phyloP scores from a whole-genome alignment of 2,113 vertebrate species.

The Ailuropoda melanoleuca region DNA sequence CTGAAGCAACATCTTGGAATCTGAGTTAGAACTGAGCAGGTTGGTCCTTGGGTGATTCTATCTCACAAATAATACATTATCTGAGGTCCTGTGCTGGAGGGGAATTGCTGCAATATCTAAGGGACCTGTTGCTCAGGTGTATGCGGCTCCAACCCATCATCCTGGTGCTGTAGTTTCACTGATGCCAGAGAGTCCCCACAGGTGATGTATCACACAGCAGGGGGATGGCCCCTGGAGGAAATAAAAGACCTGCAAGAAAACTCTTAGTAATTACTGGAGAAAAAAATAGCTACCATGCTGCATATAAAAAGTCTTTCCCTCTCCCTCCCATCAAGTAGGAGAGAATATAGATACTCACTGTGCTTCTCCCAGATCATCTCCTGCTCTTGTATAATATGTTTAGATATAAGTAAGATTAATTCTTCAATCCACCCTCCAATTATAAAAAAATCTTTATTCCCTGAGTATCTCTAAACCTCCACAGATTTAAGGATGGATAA shows the following conservation, averaged over 20 bases:
- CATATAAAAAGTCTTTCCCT: not conserved
- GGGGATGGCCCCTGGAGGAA: not conserved
- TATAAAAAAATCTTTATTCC: not conserved
- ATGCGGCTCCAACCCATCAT: not conserved
- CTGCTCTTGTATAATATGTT: not conserved
- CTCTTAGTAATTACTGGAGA: not conserved
- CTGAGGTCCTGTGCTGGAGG: not conserved
- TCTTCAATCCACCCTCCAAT: not conserved
- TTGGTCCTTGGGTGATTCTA: not conserved
- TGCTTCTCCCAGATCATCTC: not conserved
- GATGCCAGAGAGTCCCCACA: not conserved
- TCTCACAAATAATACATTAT: not conserved
- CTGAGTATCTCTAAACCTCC: not conserved
- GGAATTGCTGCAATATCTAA: rapidly evolving
- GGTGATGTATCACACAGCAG: not conserved
- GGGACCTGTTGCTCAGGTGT: not conserved
- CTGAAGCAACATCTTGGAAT: not conserved
- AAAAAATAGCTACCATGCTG: not conserved
- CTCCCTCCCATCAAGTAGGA: not conserved
- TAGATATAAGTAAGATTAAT: not conserved
- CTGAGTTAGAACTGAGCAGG: not conserved
- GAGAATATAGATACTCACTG: not conserved
- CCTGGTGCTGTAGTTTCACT: not conserved
- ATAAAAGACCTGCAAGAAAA: not conserved
- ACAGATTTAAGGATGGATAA: not conserved